Conservation (phyloP, 2,888 invertebrate genomes). For the Eupithecia subumbrata region DNA sequence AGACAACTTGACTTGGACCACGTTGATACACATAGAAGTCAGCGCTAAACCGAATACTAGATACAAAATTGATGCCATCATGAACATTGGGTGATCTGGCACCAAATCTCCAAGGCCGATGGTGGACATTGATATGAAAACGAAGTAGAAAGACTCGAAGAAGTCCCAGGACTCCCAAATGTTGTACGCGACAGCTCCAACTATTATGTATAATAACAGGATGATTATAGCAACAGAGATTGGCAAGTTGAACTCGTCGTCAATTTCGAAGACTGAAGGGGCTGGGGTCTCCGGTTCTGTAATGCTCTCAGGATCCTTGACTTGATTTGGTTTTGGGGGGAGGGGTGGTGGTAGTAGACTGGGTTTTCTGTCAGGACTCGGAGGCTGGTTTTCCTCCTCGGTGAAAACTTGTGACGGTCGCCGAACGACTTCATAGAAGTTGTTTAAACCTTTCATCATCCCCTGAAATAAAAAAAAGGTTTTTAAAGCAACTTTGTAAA, state of each 20-base stretch:
- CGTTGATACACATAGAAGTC: constrained; percentile 98
- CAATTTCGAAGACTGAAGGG: constrained; percentile 90
- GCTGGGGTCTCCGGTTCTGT: constrained; percentile 91
- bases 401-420: constrained; percentile 87
- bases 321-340: constrained; percentile 71
- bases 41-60: constrained; percentile 96
- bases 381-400: constrained; percentile 77
- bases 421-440: constrained; percentile 91
- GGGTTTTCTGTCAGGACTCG: constrained; percentile 60
- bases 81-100: constrained; percentile 93
- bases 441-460: constrained; percentile 92
- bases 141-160: constrained; percentile 97
- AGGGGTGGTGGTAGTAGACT: constrained; percentile 76
- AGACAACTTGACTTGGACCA: constrained; percentile 93
- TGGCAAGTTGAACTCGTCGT: constrained; percentile 97
- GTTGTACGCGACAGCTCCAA: constrained; percentile 92
- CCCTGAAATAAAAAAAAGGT: constrained; percentile 81
- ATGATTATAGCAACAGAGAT: constrained; percentile 94
- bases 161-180: constrained; percentile 94
- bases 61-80: constrained; percentile 96
- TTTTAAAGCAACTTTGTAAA: not conserved
- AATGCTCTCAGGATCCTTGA: constrained; percentile 61
- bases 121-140: constrained; percentile 98
- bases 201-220: constrained; percentile 92
- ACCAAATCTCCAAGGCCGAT: constrained; percentile 98